A percentile compares a stretch with the other conserved stretches of the same genome.
Evolutionary conservation across 2,888 invertebrate genomes (phyloP).

Genomic region (Drosophila diplacantha): DNA sequence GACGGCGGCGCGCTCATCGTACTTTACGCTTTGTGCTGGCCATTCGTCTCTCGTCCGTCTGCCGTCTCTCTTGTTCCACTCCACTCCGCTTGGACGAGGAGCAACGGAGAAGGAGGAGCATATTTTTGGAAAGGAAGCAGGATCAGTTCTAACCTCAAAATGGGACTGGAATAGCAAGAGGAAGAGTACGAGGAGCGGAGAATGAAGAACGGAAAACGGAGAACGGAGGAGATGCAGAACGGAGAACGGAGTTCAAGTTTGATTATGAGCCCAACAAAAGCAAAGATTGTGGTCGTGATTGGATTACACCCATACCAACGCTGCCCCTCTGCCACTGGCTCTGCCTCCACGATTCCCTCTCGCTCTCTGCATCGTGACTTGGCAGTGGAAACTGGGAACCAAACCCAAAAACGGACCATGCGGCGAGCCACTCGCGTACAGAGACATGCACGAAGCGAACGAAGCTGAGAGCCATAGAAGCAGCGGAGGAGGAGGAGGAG

Average conservation of each 20-base stretch:
- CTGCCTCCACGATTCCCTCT: conserved; percentile 3
- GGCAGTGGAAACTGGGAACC: conserved; percentile 44
- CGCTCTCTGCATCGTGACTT: conserved; percentile 60
- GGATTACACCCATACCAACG: conserved; percentile 61
- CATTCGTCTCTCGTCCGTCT: conserved; percentile 45
- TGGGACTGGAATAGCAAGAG: conserved; percentile 2
- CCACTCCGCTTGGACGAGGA: conserved; percentile 22
- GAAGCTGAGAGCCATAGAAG: conserved; percentile 13
- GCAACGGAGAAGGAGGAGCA: conserved; percentile 8
- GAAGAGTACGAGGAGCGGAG: conserved; percentile 41
- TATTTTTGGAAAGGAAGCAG: conserved; percentile 34
- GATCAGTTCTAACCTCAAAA: conserved; percentile 42
- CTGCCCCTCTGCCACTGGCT: conserved; percentile 14
- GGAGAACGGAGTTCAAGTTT: conserved; percentile 22
- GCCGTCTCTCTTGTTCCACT: conserved; percentile 18
- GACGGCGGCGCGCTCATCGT: conserved; percentile 54
- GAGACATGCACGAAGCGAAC: conserved; percentile 9
- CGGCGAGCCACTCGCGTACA: conserved; percentile 28
- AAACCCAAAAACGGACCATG: conserved; percentile 36
- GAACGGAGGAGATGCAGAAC: conserved; percentile 12
- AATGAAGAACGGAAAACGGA: conserved; percentile 3
- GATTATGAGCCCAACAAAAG: conserved; percentile 28
- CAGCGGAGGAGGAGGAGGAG: conserved; percentile 7
- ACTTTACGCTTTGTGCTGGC: conserved; percentile 56
- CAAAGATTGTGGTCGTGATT: conserved; percentile 40